A percentile compares a stretch with the other conserved stretches of the same genome.
phyloP scores from a whole-genome alignment of 1,140 invertebrate genomes.

The Choristoneura fumiferana region DNA sequence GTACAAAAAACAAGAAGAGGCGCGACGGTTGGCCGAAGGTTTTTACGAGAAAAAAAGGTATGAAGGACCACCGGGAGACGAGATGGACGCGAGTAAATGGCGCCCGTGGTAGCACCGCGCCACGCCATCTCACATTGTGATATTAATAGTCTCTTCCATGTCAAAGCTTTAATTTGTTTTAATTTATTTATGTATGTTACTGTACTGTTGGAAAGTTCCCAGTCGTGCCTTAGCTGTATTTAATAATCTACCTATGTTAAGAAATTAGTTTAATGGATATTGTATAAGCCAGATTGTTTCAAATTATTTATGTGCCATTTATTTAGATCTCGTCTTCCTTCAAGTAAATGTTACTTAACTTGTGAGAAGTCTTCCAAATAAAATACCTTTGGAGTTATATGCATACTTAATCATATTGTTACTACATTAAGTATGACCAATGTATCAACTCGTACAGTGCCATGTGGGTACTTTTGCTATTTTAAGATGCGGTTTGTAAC shows the following conservation, averaged over 20 bases:
- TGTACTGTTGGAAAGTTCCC: conserved; percentile 21
- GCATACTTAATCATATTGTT: too few relatives aligned
- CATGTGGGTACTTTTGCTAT: conserved; percentile 8
- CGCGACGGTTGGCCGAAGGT: conserved; percentile 59
- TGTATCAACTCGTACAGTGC: background rate
- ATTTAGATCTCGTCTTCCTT: conserved; percentile 10
- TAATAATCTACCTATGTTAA: background rate
- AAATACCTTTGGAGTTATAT: background rate
- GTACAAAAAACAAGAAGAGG: conserved; percentile 73
- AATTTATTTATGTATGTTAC: conserved; percentile 42
- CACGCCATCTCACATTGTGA: conserved; percentile 51
- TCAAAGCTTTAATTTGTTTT: conserved; percentile 76
- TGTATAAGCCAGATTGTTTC: conserved; percentile 7
- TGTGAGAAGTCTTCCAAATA: conserved; percentile 15
- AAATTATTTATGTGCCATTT: conserved; percentile 18
- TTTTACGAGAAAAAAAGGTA: conserved; percentile 64
- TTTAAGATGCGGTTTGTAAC: conserved; percentile 6
- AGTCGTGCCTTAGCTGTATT: conserved; percentile 14
- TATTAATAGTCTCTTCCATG: conserved; percentile 68
- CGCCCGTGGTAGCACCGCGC: conserved; percentile 56
- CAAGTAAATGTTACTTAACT: background rate
- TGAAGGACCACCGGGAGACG: conserved; percentile 50
- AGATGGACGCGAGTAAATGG: conserved; percentile 56
- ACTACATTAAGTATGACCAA: too few relatives aligned
- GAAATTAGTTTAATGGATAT: background rate